Evolutionary conservation across 2,113 vertebrate species (phyloP), one percentile per base, ranked within the genome.

Genomic region (Xenopus borealis): DNA sequence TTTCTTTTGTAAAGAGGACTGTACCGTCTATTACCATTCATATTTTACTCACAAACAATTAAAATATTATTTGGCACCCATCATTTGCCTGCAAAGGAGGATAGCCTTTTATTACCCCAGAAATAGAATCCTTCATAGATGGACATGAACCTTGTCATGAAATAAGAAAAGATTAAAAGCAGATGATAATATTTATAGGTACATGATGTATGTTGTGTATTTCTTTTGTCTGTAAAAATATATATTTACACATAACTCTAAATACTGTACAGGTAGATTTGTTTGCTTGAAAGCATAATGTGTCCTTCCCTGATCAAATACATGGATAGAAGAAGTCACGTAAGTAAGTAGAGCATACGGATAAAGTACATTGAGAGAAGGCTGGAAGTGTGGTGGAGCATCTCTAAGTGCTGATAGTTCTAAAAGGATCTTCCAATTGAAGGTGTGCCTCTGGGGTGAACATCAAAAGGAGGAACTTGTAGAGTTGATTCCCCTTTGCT

Each of bases 11-110:
- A 40, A 40, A 40, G 6, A 7, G 33, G 5, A 6, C 33, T 3
- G 33, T 40, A 6, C 33, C 33, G 3, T 40, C 33, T 9, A 40
- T 40, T 40, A 40, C 33, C 33, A 40, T n/a, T n/a, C 16, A 55
- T n/a, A n/a, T 55, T 55, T 7, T 55, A 55, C 53, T 9, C 9
- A 55, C 14, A n/a, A n/a, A 50, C 23, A 78, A 9, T 75, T 82
- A 82, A 82, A 86, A 81, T 82, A 83, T 71, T 80, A 72, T 12
- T 20, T 61, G 73, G 69, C 77, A 86, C 84, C 85, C 82, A 80
- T 80, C 81, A 63, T 83, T 88, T 83, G 86, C 86, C 85, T 87
- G 85, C 83, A 86, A 86, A 86, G 64, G 80, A 81, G 85, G 86
- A 86, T 72, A 78, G 79, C 83, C 71, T 80, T 78, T 85, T 88